A percentile compares a stretch with the other conserved stretches of the same genome.
Evolutionary conservation across 2,113 vertebrate species (phyloP).

Genomic region (Cyanistes caeruleus): DNA sequence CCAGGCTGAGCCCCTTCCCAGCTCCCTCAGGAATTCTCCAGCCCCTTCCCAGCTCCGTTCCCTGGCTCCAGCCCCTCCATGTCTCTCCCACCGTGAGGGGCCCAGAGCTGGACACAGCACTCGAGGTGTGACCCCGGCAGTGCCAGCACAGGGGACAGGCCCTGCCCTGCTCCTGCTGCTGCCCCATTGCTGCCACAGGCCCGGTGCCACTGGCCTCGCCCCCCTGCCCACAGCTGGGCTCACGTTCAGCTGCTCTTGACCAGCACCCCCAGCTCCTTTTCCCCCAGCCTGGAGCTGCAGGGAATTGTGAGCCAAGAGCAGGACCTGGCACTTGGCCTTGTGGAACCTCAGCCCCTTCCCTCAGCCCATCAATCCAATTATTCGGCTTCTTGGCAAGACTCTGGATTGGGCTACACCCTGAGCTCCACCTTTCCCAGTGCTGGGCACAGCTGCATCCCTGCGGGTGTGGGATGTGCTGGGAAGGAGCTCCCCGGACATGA

Average conservation of each 20-base stretch:
- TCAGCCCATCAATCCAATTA: not conserved
- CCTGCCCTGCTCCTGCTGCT: not conserved
- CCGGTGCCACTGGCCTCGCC: not conserved
- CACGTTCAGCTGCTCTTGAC: not conserved
- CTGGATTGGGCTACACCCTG: not conserved
- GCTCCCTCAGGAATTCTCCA: not conserved
- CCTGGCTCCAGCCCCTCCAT: not conserved
- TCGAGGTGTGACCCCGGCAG: not conserved
- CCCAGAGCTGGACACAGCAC: not conserved
- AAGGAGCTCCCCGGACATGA: not conserved
- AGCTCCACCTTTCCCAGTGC: not conserved
- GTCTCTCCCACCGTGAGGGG: fast-evolving
- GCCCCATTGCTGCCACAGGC: fast-evolving
- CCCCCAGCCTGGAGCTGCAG: not conserved
- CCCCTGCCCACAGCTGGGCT: not conserved
- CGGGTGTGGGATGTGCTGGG: fast-evolving
- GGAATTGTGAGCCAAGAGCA: not conserved
- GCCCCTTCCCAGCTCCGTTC: not conserved
- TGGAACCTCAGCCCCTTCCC: not conserved
- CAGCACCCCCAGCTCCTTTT: not conserved
- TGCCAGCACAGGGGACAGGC: not conserved
- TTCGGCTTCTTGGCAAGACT: not conserved
- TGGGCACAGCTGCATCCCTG: not conserved
- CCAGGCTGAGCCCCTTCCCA: not conserved
- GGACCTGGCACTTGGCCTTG: not conserved